Evolutionary conservation across 2,797 vertebrate genomes (phyloP).

Genomic region (Acridotheres tristis): DNA sequence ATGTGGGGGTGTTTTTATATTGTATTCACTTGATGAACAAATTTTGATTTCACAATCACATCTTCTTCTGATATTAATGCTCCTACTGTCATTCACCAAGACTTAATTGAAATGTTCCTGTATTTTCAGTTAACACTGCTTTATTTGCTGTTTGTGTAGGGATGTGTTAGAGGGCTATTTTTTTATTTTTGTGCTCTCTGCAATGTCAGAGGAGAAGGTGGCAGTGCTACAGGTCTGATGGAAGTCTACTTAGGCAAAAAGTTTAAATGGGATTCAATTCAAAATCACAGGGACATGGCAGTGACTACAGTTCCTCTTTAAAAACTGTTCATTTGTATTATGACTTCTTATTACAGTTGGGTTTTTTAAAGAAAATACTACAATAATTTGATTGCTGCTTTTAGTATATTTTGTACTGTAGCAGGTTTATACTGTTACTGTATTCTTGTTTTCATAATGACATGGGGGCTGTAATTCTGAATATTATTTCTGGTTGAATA

Average conservation of each 20-base stretch:
- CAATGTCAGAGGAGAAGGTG: neutral
- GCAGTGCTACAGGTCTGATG: neutral
- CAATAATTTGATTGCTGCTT: neutral
- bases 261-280: neutral
- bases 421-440: neutral
- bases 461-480: neutral
- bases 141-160: neutral
- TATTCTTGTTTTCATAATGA: neutral
- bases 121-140: neutral
- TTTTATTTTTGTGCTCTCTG: neutral
- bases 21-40: neutral
- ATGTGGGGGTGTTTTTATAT: neutral
- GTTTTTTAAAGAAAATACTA: neutral
- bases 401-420: neutral
- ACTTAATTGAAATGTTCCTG: neutral
- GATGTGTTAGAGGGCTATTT: neutral
- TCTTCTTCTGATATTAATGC: neutral
- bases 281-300: neutral
- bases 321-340: neutral
- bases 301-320: neutral
- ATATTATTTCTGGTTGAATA: neutral
- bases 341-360: neutral
- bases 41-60: neutral
- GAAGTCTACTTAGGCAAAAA: neutral
- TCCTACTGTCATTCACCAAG: neutral